phyloP scores from a whole-genome alignment of 2,797 vertebrate genomes.

The Argya squamiceps region DNA sequence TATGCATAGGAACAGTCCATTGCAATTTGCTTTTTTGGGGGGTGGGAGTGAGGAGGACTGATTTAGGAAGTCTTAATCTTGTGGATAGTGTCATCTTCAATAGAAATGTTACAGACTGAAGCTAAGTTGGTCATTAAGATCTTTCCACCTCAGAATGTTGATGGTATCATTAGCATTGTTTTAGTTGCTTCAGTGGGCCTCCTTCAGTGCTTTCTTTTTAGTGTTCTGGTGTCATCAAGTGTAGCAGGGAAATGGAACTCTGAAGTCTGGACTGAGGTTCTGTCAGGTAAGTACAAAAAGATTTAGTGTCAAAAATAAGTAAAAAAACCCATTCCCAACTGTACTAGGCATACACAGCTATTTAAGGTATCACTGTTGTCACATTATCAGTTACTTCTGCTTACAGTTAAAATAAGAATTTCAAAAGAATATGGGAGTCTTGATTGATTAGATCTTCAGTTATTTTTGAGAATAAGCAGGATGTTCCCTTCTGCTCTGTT shows the following conservation, averaged over 20 bases:
- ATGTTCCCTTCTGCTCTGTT: background rate
- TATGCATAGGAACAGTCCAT: background rate
- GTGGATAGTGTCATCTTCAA: background rate
- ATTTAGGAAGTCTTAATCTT: background rate
- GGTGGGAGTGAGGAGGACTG: background rate
- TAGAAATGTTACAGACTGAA: background rate
- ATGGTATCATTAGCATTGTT: background rate
- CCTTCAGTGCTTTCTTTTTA: background rate
- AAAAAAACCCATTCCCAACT: background rate
- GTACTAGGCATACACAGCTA: background rate
- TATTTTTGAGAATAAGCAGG: background rate
- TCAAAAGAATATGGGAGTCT: background rate
- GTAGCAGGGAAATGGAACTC: background rate
- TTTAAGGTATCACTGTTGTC: background rate
- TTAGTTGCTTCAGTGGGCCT: background rate
- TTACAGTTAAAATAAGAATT: background rate
- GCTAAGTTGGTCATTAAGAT: background rate
- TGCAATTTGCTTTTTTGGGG: background rate
- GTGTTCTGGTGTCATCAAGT: background rate
- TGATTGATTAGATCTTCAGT: background rate
- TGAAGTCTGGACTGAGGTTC: background rate
- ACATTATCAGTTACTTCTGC: background rate
- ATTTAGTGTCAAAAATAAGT: background rate
- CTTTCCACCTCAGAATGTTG: background rate
- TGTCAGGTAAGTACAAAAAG: background rate